Evolutionary conservation across 2,888 invertebrate genomes (phyloP).

Genomic region (Salticus scenicus): DNA sequence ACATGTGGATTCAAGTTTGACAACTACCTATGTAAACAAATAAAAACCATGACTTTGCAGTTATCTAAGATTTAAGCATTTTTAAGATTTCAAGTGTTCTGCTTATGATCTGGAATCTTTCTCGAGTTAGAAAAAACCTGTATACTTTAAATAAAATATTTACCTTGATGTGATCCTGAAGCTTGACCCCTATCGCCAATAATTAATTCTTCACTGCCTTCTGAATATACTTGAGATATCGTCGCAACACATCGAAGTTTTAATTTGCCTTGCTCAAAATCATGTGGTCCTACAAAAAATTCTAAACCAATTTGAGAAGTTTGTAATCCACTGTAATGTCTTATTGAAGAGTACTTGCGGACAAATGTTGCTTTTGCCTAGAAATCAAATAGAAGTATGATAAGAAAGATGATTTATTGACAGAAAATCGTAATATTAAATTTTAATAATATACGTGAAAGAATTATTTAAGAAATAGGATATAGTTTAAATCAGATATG

Average conservation of each 20-base stretch:
- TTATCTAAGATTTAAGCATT: no score
- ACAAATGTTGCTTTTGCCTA: slow-evolving; percentile 61
- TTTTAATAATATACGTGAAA: no score
- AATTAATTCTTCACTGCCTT: slow-evolving; percentile 65
- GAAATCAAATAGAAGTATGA: background rate
- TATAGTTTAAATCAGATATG: no score
- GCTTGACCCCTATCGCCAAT: slow-evolving; percentile 68
- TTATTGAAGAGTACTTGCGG: slow-evolving; percentile 52
- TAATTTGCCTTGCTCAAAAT: slow-evolving; percentile 56
- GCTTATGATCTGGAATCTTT: no score
- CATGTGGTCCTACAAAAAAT: slow-evolving; percentile 45
- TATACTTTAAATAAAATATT: slow-evolving; percentile 12
- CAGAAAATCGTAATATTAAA: no score
- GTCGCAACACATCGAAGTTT: slow-evolving; percentile 62
- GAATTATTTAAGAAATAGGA: no score
- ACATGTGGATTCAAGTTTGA: no score
- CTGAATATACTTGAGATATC: slow-evolving; percentile 67
- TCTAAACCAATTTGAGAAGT: slow-evolving; percentile 59
- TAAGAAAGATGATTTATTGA: background rate
- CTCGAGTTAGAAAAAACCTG: no score
- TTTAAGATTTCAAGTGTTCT: no score
- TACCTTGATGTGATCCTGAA: slow-evolving; percentile 65
- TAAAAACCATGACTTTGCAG: no score
- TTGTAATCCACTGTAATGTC: slow-evolving; percentile 65
- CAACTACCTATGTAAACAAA: no score